Base-by-base conservation (phyloP, 2,113 vertebrate genomes). In the Ctenodactylus gundi region DNA sequence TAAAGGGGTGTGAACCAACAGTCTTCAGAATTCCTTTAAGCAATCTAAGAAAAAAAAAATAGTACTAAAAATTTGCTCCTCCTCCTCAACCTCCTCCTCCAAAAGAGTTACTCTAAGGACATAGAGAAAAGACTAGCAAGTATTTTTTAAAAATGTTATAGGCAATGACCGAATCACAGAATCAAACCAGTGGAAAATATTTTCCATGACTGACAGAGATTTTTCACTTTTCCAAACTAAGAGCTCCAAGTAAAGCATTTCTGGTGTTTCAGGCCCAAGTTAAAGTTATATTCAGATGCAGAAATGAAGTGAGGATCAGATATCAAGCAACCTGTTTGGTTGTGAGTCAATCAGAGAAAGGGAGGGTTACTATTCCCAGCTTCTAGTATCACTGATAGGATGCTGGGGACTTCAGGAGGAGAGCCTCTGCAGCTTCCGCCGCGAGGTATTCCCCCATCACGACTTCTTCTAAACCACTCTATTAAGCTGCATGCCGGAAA, bases 401-500 rank as follows among this genome's bases (percentile, higher is more conserved):
- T 58, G 31, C 36, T 3, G 31, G 83, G n/a, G 29, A 55, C 34
- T 44, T 39, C 6, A 7, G 46, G 49, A 60, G 39, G 46, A 85
- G 23, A 94, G 90, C 36, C 12, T 27, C 31, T 2, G 3, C n/a
- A 25, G 65, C 58, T 46, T 68, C 58, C 21, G 9, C 41, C 18
- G 23, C 68, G 57, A 4, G 4, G 18, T 34, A 60, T 76, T 81
- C 92, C 62, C 51, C 46, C 64, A 83, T 57, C 55, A 78, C 93
- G 64, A 77, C 23, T 58, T 20, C 36, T 81, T 75, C 90, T 70
- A 85, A 81, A 73, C 75, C 75, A 62, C 55, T 80, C 88, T 27
- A 51, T 65, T n/a, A 70, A 91, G 82, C 18, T 62, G 53, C 65
- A 67, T 91, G 95, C 95, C 94, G 92, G 91, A 92, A 92, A 86